Base-by-base conservation (phyloP, 2,797 vertebrate species). In the Gymnoscopelus braueri region DNA sequence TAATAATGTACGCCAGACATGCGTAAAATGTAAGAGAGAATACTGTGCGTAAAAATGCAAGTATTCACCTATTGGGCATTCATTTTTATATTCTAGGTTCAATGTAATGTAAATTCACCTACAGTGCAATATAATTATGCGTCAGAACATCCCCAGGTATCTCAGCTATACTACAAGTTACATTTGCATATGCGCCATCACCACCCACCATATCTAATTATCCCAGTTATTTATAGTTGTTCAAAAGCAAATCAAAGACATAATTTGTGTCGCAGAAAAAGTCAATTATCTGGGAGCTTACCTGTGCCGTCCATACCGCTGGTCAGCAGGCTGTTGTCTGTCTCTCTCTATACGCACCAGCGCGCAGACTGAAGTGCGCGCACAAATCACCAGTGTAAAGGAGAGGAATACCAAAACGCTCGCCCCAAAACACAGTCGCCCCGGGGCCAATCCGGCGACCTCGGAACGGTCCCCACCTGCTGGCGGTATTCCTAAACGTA, bases 241-340 rank as follows among this genome's bases (percentile, higher is more conserved):
- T 9, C 39, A 9, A 39, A 39, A 9, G 39, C 6, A 32, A 35
- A 35, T 7, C 53, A 61, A 61, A 61, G 2, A 48, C 19, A 15
- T 19, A 48, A 39, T 78, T 71, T 67, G 47, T 72, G 12, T 5
- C 26, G 2, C 35, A 5, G 49, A 60, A 71, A 69, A 74, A 23
- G 54, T 56, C 58, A 71, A 79, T 69, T 1, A 19, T 19, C 19
- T 63, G 71, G 65, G 75, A 82, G 82, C 77, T 93, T 96, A 98
- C 97, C 96, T 96, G 96, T 83, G 82, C 84, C 82, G 68, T 94
- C 95, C 96, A 96, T 97, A 90, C 59, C 58, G 62, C 88, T 86
- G 74, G 60, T 87, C 47, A 80, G 87, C 79, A 10, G 39, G 39
- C 39, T 44, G 39, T 44, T 10, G 39, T 81, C 75, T 50, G 69